These are phyloP conservation scores for Aleiodes alternator DNA, from an alignment of 2,888 invertebrate species.

Conservation along the genomic window DNA sequence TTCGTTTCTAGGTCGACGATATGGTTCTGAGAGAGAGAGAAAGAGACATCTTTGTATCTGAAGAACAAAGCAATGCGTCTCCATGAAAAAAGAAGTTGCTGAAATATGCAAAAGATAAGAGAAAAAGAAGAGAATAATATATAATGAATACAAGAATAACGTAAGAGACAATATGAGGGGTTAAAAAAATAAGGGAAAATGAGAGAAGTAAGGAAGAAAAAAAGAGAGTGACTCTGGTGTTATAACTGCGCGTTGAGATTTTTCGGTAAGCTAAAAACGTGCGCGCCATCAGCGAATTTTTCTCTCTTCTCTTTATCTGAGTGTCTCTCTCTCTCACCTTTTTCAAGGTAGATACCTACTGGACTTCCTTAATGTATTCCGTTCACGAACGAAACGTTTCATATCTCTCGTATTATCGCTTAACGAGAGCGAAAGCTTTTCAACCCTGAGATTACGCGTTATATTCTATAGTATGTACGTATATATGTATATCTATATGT, in stretches of 20 bases:
- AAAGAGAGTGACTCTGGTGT: conserved; percentile 19
- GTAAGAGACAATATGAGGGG: conserved; percentile 3
- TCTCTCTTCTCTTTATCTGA: neutral
- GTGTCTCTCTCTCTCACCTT: conserved; percentile 19
- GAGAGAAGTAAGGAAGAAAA: neutral
- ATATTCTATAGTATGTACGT: conserved; percentile 20
- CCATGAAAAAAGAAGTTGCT: conserved; percentile 23
- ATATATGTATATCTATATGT: neutral
- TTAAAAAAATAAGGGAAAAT: conserved; percentile 12
- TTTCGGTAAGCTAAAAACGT: conserved; percentile 39
- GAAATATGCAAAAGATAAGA: conserved; percentile 12
- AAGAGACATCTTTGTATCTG: neutral
- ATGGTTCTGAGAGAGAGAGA: neutral
- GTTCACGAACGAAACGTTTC: conserved; percentile 41
- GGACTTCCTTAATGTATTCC: conserved; percentile 42
- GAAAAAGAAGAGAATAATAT: conserved; percentile 15
- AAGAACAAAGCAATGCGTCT: conserved; percentile 39
- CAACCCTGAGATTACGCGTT: conserved; percentile 31
- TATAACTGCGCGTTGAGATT: conserved; percentile 41
- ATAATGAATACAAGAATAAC: conserved; percentile 9
- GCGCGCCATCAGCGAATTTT: conserved; percentile 38
- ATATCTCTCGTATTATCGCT: conserved; percentile 45
- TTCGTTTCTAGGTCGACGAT: too few species aligned
- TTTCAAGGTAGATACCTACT: conserved; percentile 8
- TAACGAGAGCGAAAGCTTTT: conserved; percentile 43